Conservation (phyloP, 1,140 invertebrate genomes). For the Drosophila yakuba region DNA sequence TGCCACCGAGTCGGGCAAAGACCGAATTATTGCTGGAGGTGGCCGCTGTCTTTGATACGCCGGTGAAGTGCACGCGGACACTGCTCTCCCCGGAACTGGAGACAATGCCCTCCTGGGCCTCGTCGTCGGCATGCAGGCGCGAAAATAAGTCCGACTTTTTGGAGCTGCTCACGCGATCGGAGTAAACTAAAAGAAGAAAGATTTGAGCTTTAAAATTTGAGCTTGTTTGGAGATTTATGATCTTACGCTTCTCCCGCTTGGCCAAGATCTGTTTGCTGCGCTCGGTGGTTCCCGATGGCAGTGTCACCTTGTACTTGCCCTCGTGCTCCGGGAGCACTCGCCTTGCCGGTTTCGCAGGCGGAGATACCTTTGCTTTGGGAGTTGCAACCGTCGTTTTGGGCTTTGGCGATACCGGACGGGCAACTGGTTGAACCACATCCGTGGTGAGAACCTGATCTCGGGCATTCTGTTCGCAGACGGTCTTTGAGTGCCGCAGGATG, state of each 20-base stretch:
- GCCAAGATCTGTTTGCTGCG: constrained; percentile 85
- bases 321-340: constrained; percentile 86
- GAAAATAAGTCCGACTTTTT: constrained; percentile 72
- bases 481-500: constrained; percentile 92
- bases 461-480: constrained; percentile 88
- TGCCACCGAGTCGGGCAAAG: constrained; percentile 77
- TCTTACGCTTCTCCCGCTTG: constrained; percentile 78
- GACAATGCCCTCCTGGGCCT: constrained; percentile 68
- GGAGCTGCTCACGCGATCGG: constrained; percentile 72
- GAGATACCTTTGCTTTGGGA: constrained; percentile 22
- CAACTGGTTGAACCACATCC: constrained; percentile 49
- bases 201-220: no score
- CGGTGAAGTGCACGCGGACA: constrained; percentile 57
- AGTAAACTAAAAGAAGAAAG: constrained; percentile 64
- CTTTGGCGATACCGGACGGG: constrained; percentile 70
- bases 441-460: constrained; percentile 86
- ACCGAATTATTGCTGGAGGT: constrained; percentile 66
- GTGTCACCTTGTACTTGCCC: constrained; percentile 85
- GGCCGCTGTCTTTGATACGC: constrained; percentile 28
- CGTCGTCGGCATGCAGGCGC: constrained; percentile 62
- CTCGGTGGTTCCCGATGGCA: constrained; percentile 85
- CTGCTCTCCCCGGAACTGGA: constrained; percentile 66
- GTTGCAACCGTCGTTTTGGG: constrained; percentile 9
- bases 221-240: not conserved
- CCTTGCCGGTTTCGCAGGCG: constrained; percentile 76